Evolutionary conservation across 1,140 invertebrate species (phyloP), one percentile per base, ranked within the genome.

Genomic region (Papilio xuthus): DNA sequence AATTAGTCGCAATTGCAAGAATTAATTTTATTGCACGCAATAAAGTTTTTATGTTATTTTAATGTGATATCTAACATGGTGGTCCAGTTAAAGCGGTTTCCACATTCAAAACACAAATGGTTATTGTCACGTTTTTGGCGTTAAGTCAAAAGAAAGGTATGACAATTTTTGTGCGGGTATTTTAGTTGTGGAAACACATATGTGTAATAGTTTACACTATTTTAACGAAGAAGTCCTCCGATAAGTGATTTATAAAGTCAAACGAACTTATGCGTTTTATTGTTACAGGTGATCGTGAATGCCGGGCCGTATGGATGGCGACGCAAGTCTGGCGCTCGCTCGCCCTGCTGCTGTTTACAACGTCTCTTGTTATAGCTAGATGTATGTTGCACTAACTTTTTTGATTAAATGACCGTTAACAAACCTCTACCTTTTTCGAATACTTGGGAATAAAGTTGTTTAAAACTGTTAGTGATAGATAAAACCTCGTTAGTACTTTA

Each of bases 241-340:
- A 37, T 6, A 37, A 7, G 4, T 6, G 32, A 37, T 37, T 53
- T 20, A 20, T 53, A 20, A n/a, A 53, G n/a, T 53, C 18, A 53
- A 53, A 53, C 7, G 20, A 20, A 53, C 15, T 37, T 37, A n/a
- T n/a, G 20, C 44, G 4, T 53, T 1, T 72, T 53, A 78, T 85
- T 84, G 71, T 89, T 85, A 50, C 85, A 90, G 90, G 82, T 80
- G 81, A 79, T 82, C 86, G 92, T 93, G 91, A 86, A 93, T 92
- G 92, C 89, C 86, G 90, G 82, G 87, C 84, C 90, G 92, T 85
- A 91, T 93, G 92, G 92, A 93, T 93, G 92, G 92, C 90, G 90
- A 84, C 86, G 89, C 90, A 90, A 86, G 84, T 82, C 82, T 89
- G 91, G 89, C 90, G 89, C 79, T 88, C 86, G 85, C 84, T 92